Conservation (phyloP, 2,113 vertebrate species). For the Probosciger aterrimus region DNA sequence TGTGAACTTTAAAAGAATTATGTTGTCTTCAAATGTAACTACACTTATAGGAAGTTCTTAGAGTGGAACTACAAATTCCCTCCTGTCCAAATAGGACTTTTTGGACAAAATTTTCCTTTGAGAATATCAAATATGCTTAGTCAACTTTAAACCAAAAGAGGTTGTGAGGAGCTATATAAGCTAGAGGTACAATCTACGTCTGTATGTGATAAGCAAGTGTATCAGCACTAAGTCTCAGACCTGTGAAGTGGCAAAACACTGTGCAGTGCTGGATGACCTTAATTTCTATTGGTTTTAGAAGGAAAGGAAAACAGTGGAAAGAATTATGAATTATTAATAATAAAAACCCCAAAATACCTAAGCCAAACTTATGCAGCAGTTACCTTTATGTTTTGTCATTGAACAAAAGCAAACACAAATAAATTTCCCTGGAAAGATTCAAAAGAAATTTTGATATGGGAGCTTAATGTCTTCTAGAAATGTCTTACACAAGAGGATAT, state of each 20-base stretch:
- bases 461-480: not conserved
- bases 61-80: not conserved
- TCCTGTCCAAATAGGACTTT: not conserved
- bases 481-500: not conserved
- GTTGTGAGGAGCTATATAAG: not conserved
- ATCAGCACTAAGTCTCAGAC: not conserved
- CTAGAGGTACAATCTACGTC: not conserved
- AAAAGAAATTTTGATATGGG: not conserved
- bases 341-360: not conserved
- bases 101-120: not conserved
- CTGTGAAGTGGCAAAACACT: not conserved
- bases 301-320: not conserved
- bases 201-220: not conserved
- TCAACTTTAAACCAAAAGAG: not conserved
- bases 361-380: not conserved
- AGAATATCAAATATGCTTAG: not conserved
- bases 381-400: not conserved
- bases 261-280: not conserved
- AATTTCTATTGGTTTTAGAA: not conserved
- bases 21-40: not conserved
- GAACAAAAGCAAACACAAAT: not conserved
- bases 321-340: not conserved
- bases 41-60: not conserved
- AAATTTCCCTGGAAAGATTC: not conserved
- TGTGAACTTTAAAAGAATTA: not conserved